Conservation (phyloP, 2,113 vertebrate species). For the Hyperoodon ampullatus region DNA sequence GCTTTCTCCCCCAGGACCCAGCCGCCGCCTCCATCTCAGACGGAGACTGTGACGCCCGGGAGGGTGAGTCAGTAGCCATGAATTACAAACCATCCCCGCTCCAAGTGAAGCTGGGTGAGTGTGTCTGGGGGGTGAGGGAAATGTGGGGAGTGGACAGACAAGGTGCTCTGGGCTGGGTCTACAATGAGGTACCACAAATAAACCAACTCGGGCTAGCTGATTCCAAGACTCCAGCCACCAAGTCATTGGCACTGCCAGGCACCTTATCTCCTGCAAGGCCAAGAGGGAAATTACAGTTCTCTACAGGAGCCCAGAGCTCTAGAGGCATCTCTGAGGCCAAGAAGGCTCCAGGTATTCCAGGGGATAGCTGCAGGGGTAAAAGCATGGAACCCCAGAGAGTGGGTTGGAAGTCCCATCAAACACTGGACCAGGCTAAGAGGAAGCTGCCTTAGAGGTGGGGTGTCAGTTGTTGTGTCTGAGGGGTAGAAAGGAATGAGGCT, state of each 20-base stretch:
- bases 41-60: conserved; percentile 90
- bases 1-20: conserved; percentile 90
- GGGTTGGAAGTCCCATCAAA: background rate
- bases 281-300: background rate
- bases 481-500: background rate
- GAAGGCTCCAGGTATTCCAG: background rate
- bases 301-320: background rate
- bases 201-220: conserved; percentile 15
- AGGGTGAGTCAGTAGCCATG: conserved; percentile 95
- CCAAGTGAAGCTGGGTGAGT: conserved; percentile 97
- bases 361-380: background rate
- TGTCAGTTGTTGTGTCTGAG: background rate
- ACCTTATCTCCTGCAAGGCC: conserved; percentile 44
- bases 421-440: background rate
- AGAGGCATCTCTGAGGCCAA: background rate
- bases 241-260: background rate
- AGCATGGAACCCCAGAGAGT: background rate
- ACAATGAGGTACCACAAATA: conserved; percentile 25
- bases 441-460: background rate
- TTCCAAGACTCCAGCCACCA: conserved; percentile 10
- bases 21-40: conserved; percentile 92
- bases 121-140: conserved; percentile 58
- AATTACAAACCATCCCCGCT: conserved; percentile 98
- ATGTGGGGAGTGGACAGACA: conserved; percentile 58
- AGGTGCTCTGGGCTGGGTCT: conserved; percentile 50